Conservation (phyloP, 2,888 invertebrate genomes). For the Linhomoeus sp. region DNA sequence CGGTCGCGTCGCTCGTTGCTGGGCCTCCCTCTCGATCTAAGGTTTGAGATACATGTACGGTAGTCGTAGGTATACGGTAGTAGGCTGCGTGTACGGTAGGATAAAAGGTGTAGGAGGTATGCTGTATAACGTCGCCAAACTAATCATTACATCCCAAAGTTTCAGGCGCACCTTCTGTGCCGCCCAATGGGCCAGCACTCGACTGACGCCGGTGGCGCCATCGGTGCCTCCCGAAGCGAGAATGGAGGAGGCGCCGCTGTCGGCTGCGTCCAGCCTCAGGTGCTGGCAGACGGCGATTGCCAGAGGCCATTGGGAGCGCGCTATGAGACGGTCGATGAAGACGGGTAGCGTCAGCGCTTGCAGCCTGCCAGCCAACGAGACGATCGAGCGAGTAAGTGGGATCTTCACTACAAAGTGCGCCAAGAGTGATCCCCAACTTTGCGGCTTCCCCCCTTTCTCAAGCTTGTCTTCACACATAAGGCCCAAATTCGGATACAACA, state of each 20-base stretch:
- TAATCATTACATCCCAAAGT: no score
- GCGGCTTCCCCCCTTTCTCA: no score
- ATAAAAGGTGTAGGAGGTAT: no score
- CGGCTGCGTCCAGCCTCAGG: conserved; percentile 58
- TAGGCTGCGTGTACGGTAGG: no score
- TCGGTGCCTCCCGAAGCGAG: conserved; percentile 67
- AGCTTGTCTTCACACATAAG: no score
- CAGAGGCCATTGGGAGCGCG: conserved; percentile 65
- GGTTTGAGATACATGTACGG: conserved; percentile 36
- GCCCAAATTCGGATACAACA: no score
- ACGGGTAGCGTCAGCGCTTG: conserved; percentile 46
- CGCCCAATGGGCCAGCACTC: conserved; percentile 86
- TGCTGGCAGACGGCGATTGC: conserved; percentile 74
- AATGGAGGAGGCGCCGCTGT: conserved; percentile 69
- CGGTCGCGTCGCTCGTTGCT: conserved; percentile 35
- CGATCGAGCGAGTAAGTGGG: no score
- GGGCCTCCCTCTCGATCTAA: conserved; percentile 39
- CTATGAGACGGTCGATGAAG: conserved; percentile 63
- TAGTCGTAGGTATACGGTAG: no score
- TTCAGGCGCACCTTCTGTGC: conserved; percentile 85
- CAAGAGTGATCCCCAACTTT: no score
- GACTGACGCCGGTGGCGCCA: conserved; percentile 55
- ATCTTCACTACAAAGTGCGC: no score
- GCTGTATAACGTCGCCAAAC: no score
- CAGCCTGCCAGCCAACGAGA: conserved; percentile 7